Percentiles rank a stretch among this genome's conserved stretches.
Evolutionary conservation across 37 sponge, comb jelly and placozoan genomes (phyloP).

Genomic region (Halisarca cf. caerulea): DNA sequence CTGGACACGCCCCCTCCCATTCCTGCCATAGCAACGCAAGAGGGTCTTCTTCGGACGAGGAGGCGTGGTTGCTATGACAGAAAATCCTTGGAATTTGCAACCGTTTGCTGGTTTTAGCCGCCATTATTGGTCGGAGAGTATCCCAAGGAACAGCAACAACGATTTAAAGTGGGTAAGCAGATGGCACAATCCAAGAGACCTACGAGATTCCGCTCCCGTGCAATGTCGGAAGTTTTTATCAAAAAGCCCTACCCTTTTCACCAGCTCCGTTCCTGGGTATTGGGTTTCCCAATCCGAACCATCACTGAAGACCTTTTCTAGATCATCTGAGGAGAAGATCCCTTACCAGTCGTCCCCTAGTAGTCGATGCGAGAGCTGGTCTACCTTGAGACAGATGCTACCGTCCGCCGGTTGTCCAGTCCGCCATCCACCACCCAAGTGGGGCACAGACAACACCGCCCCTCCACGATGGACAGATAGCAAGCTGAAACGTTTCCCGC

Average conservation of each 20-base stretch:
- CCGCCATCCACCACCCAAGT: slow-evolving; percentile 60
- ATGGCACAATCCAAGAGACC: slow-evolving; percentile 74
- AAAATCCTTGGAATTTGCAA: slow-evolving; percentile 1
- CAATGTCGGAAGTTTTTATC: slow-evolving; percentile 52
- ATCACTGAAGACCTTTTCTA: slow-evolving; percentile 59
- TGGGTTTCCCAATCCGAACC: slow-evolving; percentile 62
- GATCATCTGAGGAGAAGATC: slow-evolving; percentile 50
- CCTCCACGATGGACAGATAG: slow-evolving; percentile 27
- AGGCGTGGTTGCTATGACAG: neutral
- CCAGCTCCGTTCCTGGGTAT: slow-evolving; percentile 25
- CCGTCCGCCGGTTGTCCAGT: slow-evolving; percentile 73
- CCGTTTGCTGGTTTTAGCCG: slow-evolving; percentile 57
- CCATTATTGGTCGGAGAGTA: slow-evolving; percentile 48
- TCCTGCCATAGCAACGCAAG: neutral
- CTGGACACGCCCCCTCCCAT: neutral
- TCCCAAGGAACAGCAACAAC: slow-evolving; percentile 32
- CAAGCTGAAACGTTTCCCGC: slow-evolving; percentile 51
- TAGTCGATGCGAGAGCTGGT: slow-evolving; percentile 83
- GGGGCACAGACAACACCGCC: slow-evolving; percentile 59
- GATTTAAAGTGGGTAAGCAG: slow-evolving; percentile 66
- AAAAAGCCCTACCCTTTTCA: neutral
- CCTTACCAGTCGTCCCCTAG: slow-evolving; percentile 34
- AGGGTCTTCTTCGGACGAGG: no score
- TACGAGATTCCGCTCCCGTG: slow-evolving; percentile 51
- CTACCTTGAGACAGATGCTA: slow-evolving; percentile 81